Evolutionary conservation across 2,797 vertebrate species (phyloP).

Genomic region (Microctenopoma stevenorrisi): DNA sequence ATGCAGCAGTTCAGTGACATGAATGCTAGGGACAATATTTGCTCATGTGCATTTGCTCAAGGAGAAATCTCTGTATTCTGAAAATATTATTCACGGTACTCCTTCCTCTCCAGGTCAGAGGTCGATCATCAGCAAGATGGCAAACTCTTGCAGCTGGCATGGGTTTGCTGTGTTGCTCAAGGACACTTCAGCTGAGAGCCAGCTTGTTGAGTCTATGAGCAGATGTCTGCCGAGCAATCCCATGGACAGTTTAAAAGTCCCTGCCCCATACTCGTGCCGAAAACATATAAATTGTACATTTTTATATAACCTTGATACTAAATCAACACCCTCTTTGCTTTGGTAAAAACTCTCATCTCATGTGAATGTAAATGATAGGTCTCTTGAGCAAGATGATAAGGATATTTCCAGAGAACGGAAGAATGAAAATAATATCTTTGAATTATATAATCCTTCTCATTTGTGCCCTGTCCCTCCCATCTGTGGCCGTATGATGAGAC

Average conservation of each 20-base stretch:
- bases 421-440: constrained; percentile 51
- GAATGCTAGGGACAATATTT: constrained; percentile 11
- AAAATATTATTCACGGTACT: constrained; percentile 18
- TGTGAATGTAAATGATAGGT: constrained; percentile 38
- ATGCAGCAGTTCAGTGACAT: constrained; percentile 2
- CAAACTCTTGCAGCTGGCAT: constrained; percentile 7
- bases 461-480: constrained; percentile 50
- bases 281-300: constrained; percentile 25
- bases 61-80: constrained; percentile 23
- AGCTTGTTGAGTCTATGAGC: constrained; percentile 17
- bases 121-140: constrained; percentile 46
- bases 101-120: constrained; percentile 21
- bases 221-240: constrained; percentile 24
- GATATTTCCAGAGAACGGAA: constrained; percentile 34
- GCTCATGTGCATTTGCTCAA: constrained; percentile 31
- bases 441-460: constrained; percentile 60
- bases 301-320: constrained; percentile 13
- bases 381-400: constrained; percentile 32
- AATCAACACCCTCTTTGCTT: constrained; percentile 6
- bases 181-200: constrained; percentile 46
- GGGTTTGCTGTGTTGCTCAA: constrained; percentile 52
- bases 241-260: constrained; percentile 34
- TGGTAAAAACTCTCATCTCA: constrained; percentile 19
- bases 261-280: background rate
- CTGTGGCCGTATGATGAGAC: constrained; percentile 61